Conservation (phyloP, 2,888 invertebrate species). For the Lypha dubia region DNA sequence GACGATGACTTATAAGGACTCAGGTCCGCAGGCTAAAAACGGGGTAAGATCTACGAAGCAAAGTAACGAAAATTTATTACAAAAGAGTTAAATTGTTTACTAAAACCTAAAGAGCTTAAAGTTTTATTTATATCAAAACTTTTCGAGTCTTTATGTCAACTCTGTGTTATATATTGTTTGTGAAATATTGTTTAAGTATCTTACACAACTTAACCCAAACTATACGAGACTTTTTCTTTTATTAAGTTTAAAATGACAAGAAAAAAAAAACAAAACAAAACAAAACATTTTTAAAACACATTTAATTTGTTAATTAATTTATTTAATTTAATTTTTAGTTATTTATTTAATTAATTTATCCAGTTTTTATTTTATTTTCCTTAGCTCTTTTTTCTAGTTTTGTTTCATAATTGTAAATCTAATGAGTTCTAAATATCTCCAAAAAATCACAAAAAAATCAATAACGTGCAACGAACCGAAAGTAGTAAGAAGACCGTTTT, state of each 20-base stretch:
- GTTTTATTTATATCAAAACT: constrained; percentile 13
- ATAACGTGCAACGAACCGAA: constrained; percentile 43
- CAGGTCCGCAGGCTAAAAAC: constrained; percentile 11
- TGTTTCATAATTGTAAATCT: constrained; percentile 51
- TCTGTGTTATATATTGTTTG: constrained; percentile 26
- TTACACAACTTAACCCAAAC: background rate
- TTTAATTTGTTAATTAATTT: constrained; percentile 78
- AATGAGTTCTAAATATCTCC: constrained; percentile 68
- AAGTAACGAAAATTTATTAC: constrained; percentile 25
- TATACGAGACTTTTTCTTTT: constrained; percentile 65
- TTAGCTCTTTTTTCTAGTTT: constrained; percentile 26
- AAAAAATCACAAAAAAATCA: constrained; percentile 64
- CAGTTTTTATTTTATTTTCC: constrained; percentile 4
- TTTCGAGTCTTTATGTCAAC: constrained; percentile 53
- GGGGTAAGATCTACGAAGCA: constrained; percentile 1
- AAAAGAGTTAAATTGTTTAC: constrained; percentile 6
- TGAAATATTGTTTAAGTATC: background rate
- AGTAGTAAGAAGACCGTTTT: constrained; percentile 43
- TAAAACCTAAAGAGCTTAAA: constrained; percentile 49
- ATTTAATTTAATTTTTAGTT: constrained; percentile 79
- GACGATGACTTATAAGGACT: constrained; percentile 54
- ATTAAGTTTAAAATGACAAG: constrained; percentile 52
- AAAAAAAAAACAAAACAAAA: no score
- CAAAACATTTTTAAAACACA: constrained; percentile 72
- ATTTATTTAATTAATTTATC: constrained; percentile 61